Percentiles rank a stretch among this genome's conserved stretches.
phyloP scores from a whole-genome alignment of 2,113 vertebrate genomes.

The Saccopteryx bilineata region DNA sequence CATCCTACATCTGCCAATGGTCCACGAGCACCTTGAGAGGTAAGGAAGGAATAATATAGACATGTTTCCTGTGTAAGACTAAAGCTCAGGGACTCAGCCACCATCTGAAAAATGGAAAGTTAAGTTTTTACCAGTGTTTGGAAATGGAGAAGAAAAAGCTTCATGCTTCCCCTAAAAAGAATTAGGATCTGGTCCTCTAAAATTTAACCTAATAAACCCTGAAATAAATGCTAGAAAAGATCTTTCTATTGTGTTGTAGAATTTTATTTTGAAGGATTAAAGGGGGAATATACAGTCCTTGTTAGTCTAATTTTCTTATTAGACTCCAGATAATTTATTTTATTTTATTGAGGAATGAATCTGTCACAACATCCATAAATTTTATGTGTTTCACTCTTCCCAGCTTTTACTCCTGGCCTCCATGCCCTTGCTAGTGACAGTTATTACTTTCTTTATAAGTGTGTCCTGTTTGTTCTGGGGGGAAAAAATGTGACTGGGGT shows the following conservation, averaged over 20 bases:
- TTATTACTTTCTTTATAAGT: neutral
- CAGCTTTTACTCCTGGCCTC: neutral
- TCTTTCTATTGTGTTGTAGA: neutral
- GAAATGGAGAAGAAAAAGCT: neutral
- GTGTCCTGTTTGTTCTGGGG: slow-evolving; percentile 2
- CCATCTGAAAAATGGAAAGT: neutral
- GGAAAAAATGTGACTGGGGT: slow-evolving; percentile 12
- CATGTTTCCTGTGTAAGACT: neutral
- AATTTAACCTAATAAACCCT: slow-evolving; percentile 6
- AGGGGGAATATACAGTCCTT: neutral
- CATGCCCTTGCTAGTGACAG: neutral
- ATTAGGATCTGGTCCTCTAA: neutral
- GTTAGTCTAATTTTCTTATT: slow-evolving; percentile 12
- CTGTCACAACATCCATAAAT: slow-evolving; percentile 52
- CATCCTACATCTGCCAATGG: neutral
- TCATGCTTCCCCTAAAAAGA: neutral
- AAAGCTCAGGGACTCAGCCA: neutral
- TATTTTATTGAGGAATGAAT: slow-evolving; percentile 20
- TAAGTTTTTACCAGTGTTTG: neutral
- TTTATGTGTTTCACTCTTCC: slow-evolving; percentile 29
- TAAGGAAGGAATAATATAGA: neutral
- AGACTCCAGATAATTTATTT: slow-evolving; percentile 24
- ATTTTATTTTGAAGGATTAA: slow-evolving; percentile 8
- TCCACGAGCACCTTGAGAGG: neutral
- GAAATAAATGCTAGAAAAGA: slow-evolving; percentile 2